Conservation (phyloP, 1,140 invertebrate species). For the Homalodisca vitripennis region DNA sequence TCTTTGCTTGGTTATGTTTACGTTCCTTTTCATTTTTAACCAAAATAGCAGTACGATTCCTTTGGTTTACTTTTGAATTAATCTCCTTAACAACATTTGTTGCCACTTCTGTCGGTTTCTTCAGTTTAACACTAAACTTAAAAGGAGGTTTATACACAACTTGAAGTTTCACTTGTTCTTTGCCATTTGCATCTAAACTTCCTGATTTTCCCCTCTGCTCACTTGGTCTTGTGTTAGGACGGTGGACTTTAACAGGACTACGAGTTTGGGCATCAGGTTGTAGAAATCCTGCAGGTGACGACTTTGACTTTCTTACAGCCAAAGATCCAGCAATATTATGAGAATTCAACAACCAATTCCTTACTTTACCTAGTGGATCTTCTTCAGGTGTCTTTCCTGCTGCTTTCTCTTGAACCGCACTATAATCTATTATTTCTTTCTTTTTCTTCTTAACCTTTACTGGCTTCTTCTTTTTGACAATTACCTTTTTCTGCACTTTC, state of each 20-base stretch:
- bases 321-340: constrained; percentile 47
- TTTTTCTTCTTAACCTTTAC: constrained; percentile 33
- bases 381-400: constrained; percentile 50
- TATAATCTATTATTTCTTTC: constrained; percentile 79
- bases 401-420: constrained; percentile 49
- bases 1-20: constrained; percentile 32
- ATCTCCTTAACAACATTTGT: constrained; percentile 40
- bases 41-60: constrained; percentile 33
- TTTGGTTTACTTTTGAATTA: constrained; percentile 35
- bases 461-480: constrained; percentile 34
- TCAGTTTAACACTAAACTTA: constrained; percentile 76
- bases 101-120: constrained; percentile 45
- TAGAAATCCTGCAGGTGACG: constrained; percentile 61
- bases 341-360: constrained; percentile 79
- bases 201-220: constrained; percentile 23
- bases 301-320: constrained; percentile 64
- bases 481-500: constrained; percentile 29
- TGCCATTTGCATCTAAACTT: constrained; percentile 10
- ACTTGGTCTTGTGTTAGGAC: neutral
- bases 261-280: constrained; percentile 23
- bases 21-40: constrained; percentile 28
- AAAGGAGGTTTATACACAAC: constrained; percentile 85
- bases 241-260: constrained; percentile 26
- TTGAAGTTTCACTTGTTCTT: constrained; percentile 65
- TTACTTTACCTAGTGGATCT: constrained; percentile 77